These are phyloP conservation scores for Tillus elongatus DNA, from an alignment of 2,888 invertebrate genomes.

Conservation along the genomic window DNA sequence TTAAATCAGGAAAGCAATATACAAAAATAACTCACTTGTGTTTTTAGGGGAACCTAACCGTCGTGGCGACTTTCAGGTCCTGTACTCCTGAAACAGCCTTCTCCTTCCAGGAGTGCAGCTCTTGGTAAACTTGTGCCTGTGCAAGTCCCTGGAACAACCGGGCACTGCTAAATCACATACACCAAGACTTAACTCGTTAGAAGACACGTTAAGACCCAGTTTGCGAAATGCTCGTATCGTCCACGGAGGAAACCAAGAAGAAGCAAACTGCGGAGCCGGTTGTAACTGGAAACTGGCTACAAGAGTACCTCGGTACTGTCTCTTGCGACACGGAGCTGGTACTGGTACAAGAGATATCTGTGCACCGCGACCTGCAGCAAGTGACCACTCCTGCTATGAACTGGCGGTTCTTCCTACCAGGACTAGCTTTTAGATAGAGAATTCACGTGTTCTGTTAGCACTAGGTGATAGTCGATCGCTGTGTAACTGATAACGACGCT, in stretches of 20 bases:
- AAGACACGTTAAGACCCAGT: slow-evolving; percentile 4
- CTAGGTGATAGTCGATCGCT: too few relatives aligned
- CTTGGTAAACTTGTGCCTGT: background rate
- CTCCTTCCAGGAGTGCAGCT: slow-evolving; percentile 3
- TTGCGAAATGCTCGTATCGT: background rate
- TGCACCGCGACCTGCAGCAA: background rate
- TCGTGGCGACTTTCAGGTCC: background rate
- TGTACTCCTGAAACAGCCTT: background rate
- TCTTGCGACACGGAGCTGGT: too few relatives aligned
- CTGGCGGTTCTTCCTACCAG: background rate
- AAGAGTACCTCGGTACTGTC: too few relatives aligned
- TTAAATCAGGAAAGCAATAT: too few relatives aligned
- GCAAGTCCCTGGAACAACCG: background rate
- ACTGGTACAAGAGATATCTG: background rate
- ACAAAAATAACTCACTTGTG: background rate
- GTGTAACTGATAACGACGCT: too few relatives aligned
- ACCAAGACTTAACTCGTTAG: background rate
- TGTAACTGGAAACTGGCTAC: background rate
- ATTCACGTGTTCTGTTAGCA: background rate
- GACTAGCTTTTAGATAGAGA: background rate
- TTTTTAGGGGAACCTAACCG: background rate
- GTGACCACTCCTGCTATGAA: background rate
- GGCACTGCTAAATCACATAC: slow-evolving; percentile 2
- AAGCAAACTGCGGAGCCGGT: background rate
- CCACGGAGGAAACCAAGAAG: background rate